Evolutionary conservation across 2,113 vertebrate genomes (phyloP), one percentile per base, ranked within the genome.

Genomic region (Recurvirostra avosetta): DNA sequence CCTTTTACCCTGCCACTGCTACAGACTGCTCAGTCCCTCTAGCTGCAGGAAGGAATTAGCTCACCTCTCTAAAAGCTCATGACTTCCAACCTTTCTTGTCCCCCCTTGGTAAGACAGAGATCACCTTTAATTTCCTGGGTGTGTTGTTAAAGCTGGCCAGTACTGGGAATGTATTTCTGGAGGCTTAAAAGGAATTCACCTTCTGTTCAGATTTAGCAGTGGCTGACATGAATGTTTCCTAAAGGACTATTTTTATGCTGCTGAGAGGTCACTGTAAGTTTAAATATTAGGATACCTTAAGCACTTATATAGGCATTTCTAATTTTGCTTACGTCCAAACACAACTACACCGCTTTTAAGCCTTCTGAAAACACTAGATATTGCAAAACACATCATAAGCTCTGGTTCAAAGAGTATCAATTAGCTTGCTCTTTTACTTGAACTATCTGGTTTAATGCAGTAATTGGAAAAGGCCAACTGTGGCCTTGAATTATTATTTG

Each of bases 381-480:
- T 34, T 93, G 81, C 71, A 83, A 79, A 88, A 90, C n/a, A 80
- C n/a, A 79, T 70, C 45, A 66, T 49, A 90, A 95, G 74, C 82
- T 93, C 88, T 74, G 50, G 81, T 93, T 96, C 85, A 90, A 90
- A 96, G 92, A 90, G 30, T 90, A 96, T 90, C 88, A 96, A 87
- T 96, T 97, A 97, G 29, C 59, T 70, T 77, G 71, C 63, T 90
- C 71, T 93, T 93, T 73, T 88, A 86, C 85, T 94, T 93, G 90
- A 94, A 93, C 93, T 94, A 76, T 86, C 88, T 90, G 49, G 55
- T 82, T 94, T 80, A 90, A 41, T 58, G 38, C 0, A 0, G 67
- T 79, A 96, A 93, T 88, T 93, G 78, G 71, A 91, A 96, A 94
- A 95, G 74, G 55, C 75, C 82, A 90, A 74, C 41, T 83, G 41